These are phyloP conservation scores for Sericinus montela DNA, from an alignment of 2,888 invertebrate genomes.

Conservation along the genomic window DNA sequence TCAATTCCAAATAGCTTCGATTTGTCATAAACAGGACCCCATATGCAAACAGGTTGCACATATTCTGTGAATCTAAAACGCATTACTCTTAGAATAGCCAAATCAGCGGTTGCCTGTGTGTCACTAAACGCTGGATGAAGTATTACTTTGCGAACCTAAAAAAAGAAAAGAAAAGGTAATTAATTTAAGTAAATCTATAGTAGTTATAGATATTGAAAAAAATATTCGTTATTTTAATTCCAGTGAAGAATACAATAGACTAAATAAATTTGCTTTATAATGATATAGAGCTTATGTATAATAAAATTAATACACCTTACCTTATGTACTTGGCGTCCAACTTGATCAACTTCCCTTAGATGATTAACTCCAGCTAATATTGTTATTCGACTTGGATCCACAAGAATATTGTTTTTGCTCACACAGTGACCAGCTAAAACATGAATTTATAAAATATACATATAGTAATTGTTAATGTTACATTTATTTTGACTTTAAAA, in stretches of 20 bases:
- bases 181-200: too few relatives aligned
- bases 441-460: too few relatives aligned
- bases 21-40: constrained; percentile 67
- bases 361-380: constrained; percentile 56
- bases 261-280: too few relatives aligned
- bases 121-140: constrained; percentile 54
- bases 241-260: too few relatives aligned
- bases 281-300: too few relatives aligned
- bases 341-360: constrained; percentile 38
- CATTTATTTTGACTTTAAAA: too few relatives aligned
- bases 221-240: too few relatives aligned
- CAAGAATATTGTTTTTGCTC: constrained; percentile 28
- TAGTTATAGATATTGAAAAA: too few relatives aligned
- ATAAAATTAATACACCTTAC: constrained; percentile 34
- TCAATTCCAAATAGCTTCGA: constrained; percentile 45
- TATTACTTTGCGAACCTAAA: constrained; percentile 51
- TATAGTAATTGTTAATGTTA: too few relatives aligned
- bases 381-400: constrained; percentile 39
- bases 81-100: constrained; percentile 58
- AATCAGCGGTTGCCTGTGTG: constrained; percentile 50
- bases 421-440: constrained; percentile 65
- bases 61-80: constrained; percentile 51
- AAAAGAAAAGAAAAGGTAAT: constrained; percentile 20
- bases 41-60: constrained; percentile 65
- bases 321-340: constrained; percentile 44